A percentile compares a stretch with the other conserved stretches of the same genome.
Evolutionary conservation across 2,888 invertebrate genomes (phyloP).

Genomic region (Drosophila quinaria): DNA sequence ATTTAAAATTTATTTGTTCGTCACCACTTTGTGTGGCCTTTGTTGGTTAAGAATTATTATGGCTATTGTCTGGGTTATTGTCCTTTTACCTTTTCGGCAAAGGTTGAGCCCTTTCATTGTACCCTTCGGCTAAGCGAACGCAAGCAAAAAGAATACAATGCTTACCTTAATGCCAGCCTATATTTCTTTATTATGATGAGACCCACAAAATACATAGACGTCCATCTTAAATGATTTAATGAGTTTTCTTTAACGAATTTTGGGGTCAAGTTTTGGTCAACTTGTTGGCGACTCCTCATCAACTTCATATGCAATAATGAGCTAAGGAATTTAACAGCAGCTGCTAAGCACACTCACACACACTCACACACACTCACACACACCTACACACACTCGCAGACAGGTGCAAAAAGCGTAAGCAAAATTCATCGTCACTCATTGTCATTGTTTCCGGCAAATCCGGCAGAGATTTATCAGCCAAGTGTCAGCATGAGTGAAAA

Average conservation of each 20-base stretch:
- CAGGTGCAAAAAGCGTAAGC: slow-evolving; percentile 39
- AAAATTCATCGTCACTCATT: slow-evolving; percentile 36
- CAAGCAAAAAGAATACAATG: slow-evolving; percentile 21
- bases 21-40: slow-evolving; percentile 35
- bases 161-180: slow-evolving; percentile 57
- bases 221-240: slow-evolving; percentile 64
- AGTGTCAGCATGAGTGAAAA: slow-evolving; percentile 80
- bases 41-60: slow-evolving; percentile 52
- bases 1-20: slow-evolving; percentile 19
- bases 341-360: slow-evolving; percentile 28
- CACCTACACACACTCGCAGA: neutral
- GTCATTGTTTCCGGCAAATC: slow-evolving; percentile 67
- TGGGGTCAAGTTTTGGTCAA: slow-evolving; percentile 40
- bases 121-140: slow-evolving; percentile 25
- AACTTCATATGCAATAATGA: slow-evolving; percentile 47
- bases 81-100: slow-evolving; percentile 48
- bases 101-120: slow-evolving; percentile 31
- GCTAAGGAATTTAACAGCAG: slow-evolving; percentile 61
- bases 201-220: slow-evolving; percentile 39
- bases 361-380: slow-evolving; percentile 20
- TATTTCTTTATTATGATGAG: slow-evolving; percentile 48
- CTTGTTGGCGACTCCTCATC: slow-evolving; percentile 37
- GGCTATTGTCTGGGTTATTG: slow-evolving; percentile 55
- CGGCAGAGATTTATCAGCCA: slow-evolving; percentile 78
- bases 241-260: slow-evolving; percentile 54